phyloP scores from a whole-genome alignment of 2,888 invertebrate species.

The Cantharis nigra region DNA sequence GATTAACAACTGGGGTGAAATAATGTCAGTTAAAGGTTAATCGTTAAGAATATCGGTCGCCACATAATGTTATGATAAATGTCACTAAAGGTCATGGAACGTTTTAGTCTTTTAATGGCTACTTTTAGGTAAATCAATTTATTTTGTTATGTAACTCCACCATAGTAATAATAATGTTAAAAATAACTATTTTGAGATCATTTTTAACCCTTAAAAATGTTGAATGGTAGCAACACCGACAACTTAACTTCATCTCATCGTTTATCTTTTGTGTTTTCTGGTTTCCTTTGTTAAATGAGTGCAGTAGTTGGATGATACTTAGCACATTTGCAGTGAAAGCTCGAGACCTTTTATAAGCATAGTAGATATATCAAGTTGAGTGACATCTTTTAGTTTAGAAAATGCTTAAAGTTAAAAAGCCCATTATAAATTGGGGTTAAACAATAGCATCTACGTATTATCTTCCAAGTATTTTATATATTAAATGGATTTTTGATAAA shows the following conservation, averaged over 20 bases:
- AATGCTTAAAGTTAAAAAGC: slow-evolving; percentile 6
- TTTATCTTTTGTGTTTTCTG: slow-evolving; percentile 14
- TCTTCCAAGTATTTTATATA: not conserved
- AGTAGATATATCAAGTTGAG: slow-evolving; percentile 17
- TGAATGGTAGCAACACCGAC: not conserved
- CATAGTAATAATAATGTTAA: not conserved
- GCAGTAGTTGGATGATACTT: slow-evolving; percentile 21
- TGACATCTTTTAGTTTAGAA: slow-evolving; percentile 13
- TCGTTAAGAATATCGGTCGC: slow-evolving; percentile 29
- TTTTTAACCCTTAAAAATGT: not conserved
- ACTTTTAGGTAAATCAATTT: not conserved
- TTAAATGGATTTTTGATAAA: not conserved
- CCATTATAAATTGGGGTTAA: not conserved
- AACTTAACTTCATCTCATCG: slow-evolving; percentile 10
- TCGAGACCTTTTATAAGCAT: slow-evolving; percentile 12
- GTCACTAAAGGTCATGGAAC: slow-evolving; percentile 26
- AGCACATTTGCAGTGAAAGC: slow-evolving; percentile 23
- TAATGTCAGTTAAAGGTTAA: slow-evolving; percentile 33
- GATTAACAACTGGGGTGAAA: slow-evolving; percentile 31
- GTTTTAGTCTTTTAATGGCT: not conserved
- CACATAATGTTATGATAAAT: slow-evolving; percentile 33
- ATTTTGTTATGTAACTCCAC: not conserved
- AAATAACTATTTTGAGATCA: not conserved
- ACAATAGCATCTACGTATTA: not conserved
- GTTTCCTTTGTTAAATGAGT: slow-evolving; percentile 15